phyloP scores from a whole-genome alignment of 2,888 invertebrate genomes.

The Harpalus rufipes region DNA sequence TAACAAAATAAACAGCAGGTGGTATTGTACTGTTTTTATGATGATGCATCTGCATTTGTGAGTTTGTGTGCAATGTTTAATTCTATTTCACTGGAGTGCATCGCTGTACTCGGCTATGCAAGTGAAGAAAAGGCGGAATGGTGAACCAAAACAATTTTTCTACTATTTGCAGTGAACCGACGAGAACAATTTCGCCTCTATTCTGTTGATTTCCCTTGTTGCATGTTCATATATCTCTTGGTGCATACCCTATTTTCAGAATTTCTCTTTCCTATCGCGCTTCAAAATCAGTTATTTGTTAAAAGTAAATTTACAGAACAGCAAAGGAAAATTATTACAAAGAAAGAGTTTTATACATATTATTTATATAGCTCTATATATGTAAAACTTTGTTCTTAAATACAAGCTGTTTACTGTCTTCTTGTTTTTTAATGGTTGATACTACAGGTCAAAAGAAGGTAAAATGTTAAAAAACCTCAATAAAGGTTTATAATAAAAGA shows the following conservation, averaged over 20 bases:
- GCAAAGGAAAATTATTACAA: background rate
- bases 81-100: background rate
- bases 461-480: too few species aligned
- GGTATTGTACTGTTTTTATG: background rate
- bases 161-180: constrained; percentile 24
- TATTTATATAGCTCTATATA: background rate
- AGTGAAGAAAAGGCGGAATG: constrained; percentile 2
- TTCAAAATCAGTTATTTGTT: constrained; percentile 23
- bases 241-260: constrained; percentile 13
- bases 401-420: too few species aligned
- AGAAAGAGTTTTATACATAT: background rate
- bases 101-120: background rate
- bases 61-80: background rate
- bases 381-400: too few species aligned
- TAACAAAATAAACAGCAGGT: background rate
- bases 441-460: too few species aligned
- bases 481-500: too few species aligned
- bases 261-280: background rate
- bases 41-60: background rate
- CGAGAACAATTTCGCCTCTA: constrained; percentile 17
- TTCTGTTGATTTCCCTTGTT: constrained; percentile 40
- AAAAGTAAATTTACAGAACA: background rate
- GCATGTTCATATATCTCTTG: constrained; percentile 34
- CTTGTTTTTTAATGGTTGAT: too few species aligned
- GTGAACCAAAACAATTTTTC: constrained; percentile 26